Percentiles rank a stretch among this genome's conserved stretches.
These are phyloP conservation scores for human DNA, from an alignment of 2,113 vertebrate species.

Conservation along the genomic window GRCh38 chrX:90964501-90965000, in stretches of 20 bases:
- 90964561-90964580: not conserved
- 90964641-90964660: not conserved
- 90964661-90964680: not conserved
- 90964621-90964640: not conserved
- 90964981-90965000: not conserved
- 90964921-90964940: not conserved
- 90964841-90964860: not conserved
- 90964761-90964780: not conserved
- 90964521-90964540: not conserved
- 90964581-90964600: not conserved
- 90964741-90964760: not conserved
- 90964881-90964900: not conserved
- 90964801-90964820: not conserved
- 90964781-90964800: not conserved
- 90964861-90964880: not conserved
- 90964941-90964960: not conserved
- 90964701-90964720: not conserved
- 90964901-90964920: not conserved
- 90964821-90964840: not conserved
- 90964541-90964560: not conserved
- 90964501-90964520: not conserved
- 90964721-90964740: not conserved
- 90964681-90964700: not conserved
- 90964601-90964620: not conserved
- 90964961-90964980: not conserved